These are phyloP conservation scores for Caenorhabditis latens DNA, from an alignment of 1,140 invertebrate species.

Conservation along the genomic window DNA sequence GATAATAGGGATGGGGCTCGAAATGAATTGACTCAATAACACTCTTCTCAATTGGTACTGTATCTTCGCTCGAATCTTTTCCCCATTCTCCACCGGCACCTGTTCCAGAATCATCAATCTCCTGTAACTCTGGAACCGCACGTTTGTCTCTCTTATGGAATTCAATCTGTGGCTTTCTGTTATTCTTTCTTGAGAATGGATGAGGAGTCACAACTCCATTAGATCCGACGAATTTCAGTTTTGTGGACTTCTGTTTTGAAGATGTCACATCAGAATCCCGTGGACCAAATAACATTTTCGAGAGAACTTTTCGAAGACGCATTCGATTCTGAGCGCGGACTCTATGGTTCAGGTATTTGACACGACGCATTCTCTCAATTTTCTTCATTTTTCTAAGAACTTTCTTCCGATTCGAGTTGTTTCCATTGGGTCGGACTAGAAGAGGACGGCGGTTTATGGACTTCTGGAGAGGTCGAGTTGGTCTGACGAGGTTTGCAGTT, in stretches of 20 bases:
- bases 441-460: background rate
- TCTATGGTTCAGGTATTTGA: background rate
- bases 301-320: slow-evolving; percentile 11
- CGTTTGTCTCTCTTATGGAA: background rate
- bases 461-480: background rate
- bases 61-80: background rate
- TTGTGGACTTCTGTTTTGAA: background rate
- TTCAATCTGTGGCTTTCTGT: background rate
- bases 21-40: slow-evolving; percentile 9
- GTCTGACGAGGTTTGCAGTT: background rate
- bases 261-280: background rate
- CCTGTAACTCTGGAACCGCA: background rate
- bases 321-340: background rate
- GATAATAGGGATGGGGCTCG: slow-evolving; percentile 25
- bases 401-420: background rate
- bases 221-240: background rate
- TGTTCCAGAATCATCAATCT: too few species aligned
- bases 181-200: background rate
- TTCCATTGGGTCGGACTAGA: background rate
- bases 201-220: background rate
- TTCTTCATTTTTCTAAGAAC: slow-evolving; percentile 19
- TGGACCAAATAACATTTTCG: slow-evolving; percentile 11
- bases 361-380: background rate
- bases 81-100: background rate
- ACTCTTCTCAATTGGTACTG: slow-evolving; percentile 20